Evolutionary conservation across 2,888 invertebrate species (phyloP), one percentile per base, ranked within the genome.

Genomic region (Synergus itoensis): DNA sequence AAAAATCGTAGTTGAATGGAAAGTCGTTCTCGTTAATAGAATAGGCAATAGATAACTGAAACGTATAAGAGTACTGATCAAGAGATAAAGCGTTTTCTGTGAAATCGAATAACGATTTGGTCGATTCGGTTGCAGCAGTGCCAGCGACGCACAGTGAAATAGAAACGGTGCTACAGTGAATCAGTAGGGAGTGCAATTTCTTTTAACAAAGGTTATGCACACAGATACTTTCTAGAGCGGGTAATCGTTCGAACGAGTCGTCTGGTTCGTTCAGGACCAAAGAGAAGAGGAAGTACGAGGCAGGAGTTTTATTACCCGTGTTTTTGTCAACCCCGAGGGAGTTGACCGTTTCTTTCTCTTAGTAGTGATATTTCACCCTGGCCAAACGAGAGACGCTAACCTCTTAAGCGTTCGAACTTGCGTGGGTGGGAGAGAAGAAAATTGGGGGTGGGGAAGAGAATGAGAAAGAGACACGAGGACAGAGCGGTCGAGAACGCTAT

Each of bases 321-420:
- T 88, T 90, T 90, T 90, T 88, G 87, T 89, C 88, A 87, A 87
- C 80, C 81, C 83, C 85, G 78, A 64, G 82, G 84, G 84, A 84
- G 81, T 83, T 84, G 84, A 86, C 86, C 89, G 85, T 86, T 89
- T 86, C 87, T 89, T 88, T 85, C 86, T 84, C 87, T 87, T 85
- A 84, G 85, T 83, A 87, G 87, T 86, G 88, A 90, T 90, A 90
- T 89, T 90, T 90, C 86, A 90, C 86, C 80, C 79, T 73, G 60
- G 77, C 69, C 45, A 65, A 63, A 79, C 63, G 67, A 64, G 63
- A 73, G 77, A 65, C 80, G 81, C 79, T 80, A 80, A 79, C 79
- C 82, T 83, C 81, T 85, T 82, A 84, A 83, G 78, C 82, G 82
- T 76, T 82, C 82, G 69, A 84, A 83, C 79, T 67, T 78, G 78